Evolutionary conservation across 2,113 vertebrate species (phyloP).

Genomic region (Xenotilapia leptura): DNA sequence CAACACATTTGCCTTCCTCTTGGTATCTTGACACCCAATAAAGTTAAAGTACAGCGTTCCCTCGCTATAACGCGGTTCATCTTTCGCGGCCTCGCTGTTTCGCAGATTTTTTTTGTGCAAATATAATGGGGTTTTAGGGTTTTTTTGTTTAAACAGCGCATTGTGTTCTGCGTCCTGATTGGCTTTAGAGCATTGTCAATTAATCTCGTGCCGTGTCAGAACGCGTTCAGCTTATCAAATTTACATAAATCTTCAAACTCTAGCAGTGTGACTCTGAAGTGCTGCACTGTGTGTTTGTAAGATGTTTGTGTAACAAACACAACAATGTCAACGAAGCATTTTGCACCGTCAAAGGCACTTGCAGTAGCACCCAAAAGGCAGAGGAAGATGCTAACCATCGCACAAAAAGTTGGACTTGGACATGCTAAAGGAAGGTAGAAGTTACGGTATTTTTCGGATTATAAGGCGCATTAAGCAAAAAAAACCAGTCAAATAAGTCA

Average conservation of each 20-base stretch:
- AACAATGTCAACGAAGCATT: accelerated
- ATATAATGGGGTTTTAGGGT: accelerated
- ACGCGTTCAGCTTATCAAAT: background rate
- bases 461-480: accelerated
- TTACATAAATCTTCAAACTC: background rate
- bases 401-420: background rate
- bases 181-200: background rate
- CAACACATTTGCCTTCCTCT: background rate
- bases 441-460: accelerated
- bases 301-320: background rate
- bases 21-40: background rate
- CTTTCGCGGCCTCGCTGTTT: accelerated
- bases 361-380: background rate
- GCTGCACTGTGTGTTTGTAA: background rate
- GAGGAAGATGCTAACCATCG: background rate
- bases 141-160: accelerated
- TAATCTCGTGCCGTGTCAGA: background rate
- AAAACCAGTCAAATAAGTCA: accelerated
- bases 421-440: background rate
- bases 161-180: accelerated
- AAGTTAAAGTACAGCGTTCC: background rate
- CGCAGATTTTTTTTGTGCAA: background rate
- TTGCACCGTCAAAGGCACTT: background rate
- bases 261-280: background rate
- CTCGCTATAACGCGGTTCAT: background rate